Conservation (phyloP, 2,888 invertebrate genomes). For the Miltochrista miniata region DNA sequence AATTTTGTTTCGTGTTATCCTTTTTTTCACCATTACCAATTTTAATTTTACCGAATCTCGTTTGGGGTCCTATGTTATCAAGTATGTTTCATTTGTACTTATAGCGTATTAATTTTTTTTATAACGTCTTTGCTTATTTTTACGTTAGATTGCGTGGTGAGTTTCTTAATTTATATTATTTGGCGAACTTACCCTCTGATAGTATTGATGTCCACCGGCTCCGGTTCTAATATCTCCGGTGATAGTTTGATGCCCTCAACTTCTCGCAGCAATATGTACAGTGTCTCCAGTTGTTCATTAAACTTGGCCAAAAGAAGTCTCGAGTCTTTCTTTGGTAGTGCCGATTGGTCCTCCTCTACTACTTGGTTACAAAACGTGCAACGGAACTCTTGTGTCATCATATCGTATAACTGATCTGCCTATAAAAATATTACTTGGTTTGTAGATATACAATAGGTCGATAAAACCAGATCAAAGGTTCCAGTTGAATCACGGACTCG, state of each 20-base stretch:
- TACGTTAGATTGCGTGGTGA: neutral
- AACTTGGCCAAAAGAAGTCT: constrained; percentile 94
- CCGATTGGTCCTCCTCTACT: constrained; percentile 97
- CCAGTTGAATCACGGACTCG: no score
- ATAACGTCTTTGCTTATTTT: no score
- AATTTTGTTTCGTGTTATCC: no score
- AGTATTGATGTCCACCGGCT: constrained; percentile 94
- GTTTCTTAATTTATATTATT: neutral
- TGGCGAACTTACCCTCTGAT: constrained; percentile 86
- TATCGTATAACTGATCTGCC: constrained; percentile 95
- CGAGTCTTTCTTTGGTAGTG: constrained; percentile 96
- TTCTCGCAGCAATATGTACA: constrained; percentile 94
- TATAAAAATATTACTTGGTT: constrained; percentile 37
- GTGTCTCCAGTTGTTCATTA: constrained; percentile 96
- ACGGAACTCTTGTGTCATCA: constrained; percentile 91
- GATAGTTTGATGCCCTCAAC: constrained; percentile 97
- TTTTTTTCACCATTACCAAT: no score
- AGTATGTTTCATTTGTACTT: no score
- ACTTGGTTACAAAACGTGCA: constrained; percentile 95
- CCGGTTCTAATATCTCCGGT: constrained; percentile 97
- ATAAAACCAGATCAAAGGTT: no score
- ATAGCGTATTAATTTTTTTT: no score
- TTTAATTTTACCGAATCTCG: no score
- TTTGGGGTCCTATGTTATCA: no score
- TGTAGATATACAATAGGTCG: no score